Base-by-base conservation (phyloP, 1,140 invertebrate genomes). In the Drosophila kepulauana region DNA sequence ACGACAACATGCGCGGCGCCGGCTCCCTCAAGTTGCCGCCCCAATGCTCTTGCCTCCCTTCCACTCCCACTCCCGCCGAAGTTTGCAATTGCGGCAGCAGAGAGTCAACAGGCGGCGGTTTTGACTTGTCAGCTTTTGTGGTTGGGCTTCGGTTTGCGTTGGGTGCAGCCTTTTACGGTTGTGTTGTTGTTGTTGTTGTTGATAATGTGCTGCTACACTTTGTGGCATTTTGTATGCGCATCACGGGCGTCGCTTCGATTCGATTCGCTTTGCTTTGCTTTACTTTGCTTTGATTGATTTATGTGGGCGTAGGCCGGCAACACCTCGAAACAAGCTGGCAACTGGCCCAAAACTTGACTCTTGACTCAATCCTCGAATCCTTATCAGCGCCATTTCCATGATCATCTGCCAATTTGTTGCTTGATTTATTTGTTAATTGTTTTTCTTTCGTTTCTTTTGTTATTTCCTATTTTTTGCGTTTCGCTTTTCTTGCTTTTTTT, bases 341-440 rank as follows among this genome's bases (percentile, higher is more conserved):
- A 64, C 43, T 63, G 72, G 49, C 79, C 79, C 81, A 82, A 56
- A 11, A 52, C 43, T 68, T 62, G 67, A 41, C 8, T 38, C 7
- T 68, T 62, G 67, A 41, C 8, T 38, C 7, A 38, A 38, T 38
- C 35, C 35, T 46, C 38, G 38, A 57, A 45, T 56, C 62, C 62
- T 66, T 73, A 84, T 80, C 77, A 80, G 56, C 66, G 43, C 35
- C 70, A 61, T 75, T 70, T 51, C 77, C 7, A 77, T 81, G 75
- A 78, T 82, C 81, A 82, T 68, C 62, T 58, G 54, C 41, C 70
- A 68, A 76, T 69, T 75, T 68, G 66, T 75, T 68, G 66, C 43
- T 70, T 67, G 10, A 49, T n/a, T 51, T 78, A 41, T 51, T 46
- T 16, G 35, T 1, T 38, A 38, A 10, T 76, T 71, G 64, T 58